phyloP scores from a whole-genome alignment of 2,888 invertebrate species.

The Mechanitis mazaeus region DNA sequence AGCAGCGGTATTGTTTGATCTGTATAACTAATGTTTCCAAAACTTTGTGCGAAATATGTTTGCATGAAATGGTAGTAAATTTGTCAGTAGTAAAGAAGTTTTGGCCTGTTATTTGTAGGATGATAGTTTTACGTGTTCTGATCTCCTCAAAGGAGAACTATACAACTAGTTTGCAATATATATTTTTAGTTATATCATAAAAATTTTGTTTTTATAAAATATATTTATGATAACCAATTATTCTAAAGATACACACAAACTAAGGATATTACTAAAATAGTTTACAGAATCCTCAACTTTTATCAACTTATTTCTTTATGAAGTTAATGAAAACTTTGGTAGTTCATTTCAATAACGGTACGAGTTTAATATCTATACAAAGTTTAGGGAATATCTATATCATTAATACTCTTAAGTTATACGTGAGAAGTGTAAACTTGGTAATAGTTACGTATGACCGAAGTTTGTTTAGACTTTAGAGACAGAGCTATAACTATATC shows the following conservation, averaged over 20 bases:
- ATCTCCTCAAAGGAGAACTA: too few relatives aligned
- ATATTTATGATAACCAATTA: not conserved
- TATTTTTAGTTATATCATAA: not conserved
- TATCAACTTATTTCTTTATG: not conserved
- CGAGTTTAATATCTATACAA: slow-evolving; percentile 48
- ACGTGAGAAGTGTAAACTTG: slow-evolving; percentile 57
- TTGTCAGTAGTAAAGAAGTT: too few relatives aligned
- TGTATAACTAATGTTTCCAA: slow-evolving; percentile 36
- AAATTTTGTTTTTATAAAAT: not conserved
- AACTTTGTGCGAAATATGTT: too few relatives aligned
- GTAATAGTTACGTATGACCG: slow-evolving; percentile 44
- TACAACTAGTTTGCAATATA: too few relatives aligned
- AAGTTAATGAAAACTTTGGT: slow-evolving; percentile 40
- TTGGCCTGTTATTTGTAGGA: too few relatives aligned
- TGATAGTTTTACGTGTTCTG: too few relatives aligned
- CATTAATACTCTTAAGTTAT: slow-evolving; percentile 64
- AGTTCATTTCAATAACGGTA: slow-evolving; percentile 54
- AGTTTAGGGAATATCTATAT: slow-evolving; percentile 54
- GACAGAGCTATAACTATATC: not conserved
- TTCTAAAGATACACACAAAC: not conserved
- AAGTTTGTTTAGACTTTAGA: not conserved
- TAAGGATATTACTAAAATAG: not conserved
- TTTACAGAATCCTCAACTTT: slow-evolving; percentile 1
- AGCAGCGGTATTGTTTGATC: slow-evolving; percentile 48
- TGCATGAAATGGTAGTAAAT: too few relatives aligned